Percentiles rank a stretch among this genome's conserved stretches.
Evolutionary conservation across 1,140 invertebrate species (phyloP).

Genomic region (Aporrectodea caliginosa): DNA sequence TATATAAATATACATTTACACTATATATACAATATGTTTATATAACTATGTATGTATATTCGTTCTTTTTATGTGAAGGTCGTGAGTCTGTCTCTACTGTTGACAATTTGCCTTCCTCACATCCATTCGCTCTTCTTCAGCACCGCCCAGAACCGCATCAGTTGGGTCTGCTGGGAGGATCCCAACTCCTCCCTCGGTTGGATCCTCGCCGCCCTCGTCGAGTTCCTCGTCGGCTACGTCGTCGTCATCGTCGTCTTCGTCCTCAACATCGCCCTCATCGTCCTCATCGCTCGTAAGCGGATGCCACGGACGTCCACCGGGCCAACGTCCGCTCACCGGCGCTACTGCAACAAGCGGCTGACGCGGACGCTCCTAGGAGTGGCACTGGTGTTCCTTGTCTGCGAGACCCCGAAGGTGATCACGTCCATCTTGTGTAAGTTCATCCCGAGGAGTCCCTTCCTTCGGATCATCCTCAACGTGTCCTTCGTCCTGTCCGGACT

Average conservation of each 20-base stretch:
- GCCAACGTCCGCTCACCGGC: neutral
- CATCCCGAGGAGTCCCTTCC: conserved; percentile 10
- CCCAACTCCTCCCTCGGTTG: neutral
- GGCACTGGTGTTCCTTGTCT: conserved; percentile 27
- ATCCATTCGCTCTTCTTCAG: conserved; percentile 20
- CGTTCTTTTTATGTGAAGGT: too few relatives aligned
- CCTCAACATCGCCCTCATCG: conserved; percentile 23
- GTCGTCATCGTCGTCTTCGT: conserved; percentile 28
- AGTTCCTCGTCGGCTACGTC: conserved; percentile 23
- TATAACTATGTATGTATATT: too few relatives aligned
- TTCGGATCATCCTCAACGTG: conserved; percentile 22
- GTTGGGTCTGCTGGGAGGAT: conserved; percentile 28
- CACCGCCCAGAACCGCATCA: conserved; percentile 8
- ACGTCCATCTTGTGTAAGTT: conserved; percentile 19
- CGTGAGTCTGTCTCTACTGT: neutral
- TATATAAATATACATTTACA: too few relatives aligned
- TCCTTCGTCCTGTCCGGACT: conserved; percentile 25
- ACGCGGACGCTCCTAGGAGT: conserved; percentile 19
- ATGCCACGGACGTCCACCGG: neutral
- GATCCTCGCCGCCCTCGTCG: conserved; percentile 20
- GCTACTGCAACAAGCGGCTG: conserved; percentile 2
- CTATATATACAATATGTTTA: too few relatives aligned
- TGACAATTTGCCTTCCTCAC: conserved; percentile 17
- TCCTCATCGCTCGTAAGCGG: conserved; percentile 4
- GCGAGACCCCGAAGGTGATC: conserved; percentile 24